Evolutionary conservation across 2,113 vertebrate species (phyloP), one percentile per base, ranked within the genome.

Genomic region (Syngnathus typhle): DNA sequence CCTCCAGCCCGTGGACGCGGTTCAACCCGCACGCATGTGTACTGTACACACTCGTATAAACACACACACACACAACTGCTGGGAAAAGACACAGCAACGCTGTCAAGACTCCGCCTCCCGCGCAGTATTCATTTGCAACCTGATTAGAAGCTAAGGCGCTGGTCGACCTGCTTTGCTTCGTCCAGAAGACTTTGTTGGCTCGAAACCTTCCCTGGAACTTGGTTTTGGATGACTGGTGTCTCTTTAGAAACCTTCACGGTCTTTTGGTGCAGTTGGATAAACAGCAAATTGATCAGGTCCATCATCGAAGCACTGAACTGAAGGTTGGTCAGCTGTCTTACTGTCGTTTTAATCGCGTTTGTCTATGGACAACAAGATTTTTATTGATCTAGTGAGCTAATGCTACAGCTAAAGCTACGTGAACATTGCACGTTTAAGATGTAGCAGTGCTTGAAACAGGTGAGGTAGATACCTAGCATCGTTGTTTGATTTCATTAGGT

Each of bases 1-100:
- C 89, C 36, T 68, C 4, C 37, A 82, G 91, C 93, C 92, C 94
- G 75, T 77, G 75, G 71, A 84, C 81, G 32, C 58, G 66, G 80
- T 74, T 76, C 65, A 60, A 47, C 39, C 44, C 64, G 66, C 37
- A 72, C 27, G 60, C 51, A 59, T 46, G 37, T 52, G 44, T 63
- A 61, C 61, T 63, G 67, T 60, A 60, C 66, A 52, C 55, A 56
- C 61, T 9, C 49, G 21, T 3, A 52, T 9, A 52, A n/a, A 52
- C 49, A 10, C 49, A 21, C 49, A 70, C 52, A 61, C 73, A 37
- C 64, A 47, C 67, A 32, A 51, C 37, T 6, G 47, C 54, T 49
- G 51, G 61, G 65, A 76, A 32, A 64, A 82, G 72, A 66, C 51
- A 55, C 74, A 77, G 41, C 16, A 72, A 84, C 72, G 60, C 76